Conservation (phyloP, 2,888 invertebrate species). For the Rhogogaster chlorosoma region DNA sequence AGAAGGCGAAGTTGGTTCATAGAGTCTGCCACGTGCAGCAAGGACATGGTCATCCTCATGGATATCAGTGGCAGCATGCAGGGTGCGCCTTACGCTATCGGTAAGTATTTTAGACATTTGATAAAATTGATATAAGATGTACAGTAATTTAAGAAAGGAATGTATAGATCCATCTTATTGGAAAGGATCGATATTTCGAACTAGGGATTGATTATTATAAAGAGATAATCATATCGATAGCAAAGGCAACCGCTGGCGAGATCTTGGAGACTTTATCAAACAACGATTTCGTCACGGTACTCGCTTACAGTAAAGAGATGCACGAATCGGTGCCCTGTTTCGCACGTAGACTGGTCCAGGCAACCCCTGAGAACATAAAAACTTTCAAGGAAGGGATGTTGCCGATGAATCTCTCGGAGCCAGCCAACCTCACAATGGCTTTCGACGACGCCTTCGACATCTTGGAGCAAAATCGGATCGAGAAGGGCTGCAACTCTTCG, state of each 20-base stretch:
- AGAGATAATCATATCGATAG: constrained; percentile 70
- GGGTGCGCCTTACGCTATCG: constrained; percentile 85
- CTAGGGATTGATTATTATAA: not conserved
- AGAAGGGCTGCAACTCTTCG: constrained; percentile 80
- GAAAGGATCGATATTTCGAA: not conserved
- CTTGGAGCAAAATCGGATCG: constrained; percentile 82
- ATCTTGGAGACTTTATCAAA: constrained; percentile 97
- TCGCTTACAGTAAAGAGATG: constrained; percentile 88
- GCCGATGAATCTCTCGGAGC: constrained; percentile 85
- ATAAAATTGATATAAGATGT: not conserved
- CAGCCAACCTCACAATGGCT: constrained; percentile 92
- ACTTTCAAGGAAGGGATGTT: constrained; percentile 87
- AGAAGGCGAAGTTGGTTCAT: constrained; percentile 97
- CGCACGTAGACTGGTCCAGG: constrained; percentile 90
- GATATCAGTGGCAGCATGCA: constrained; percentile 99
- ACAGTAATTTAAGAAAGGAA: too few species aligned
- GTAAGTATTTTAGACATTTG: constrained; percentile 61
- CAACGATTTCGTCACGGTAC: constrained; percentile 98
- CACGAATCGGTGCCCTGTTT: constrained; percentile 92
- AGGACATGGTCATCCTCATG: constrained; percentile 96
- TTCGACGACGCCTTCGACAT: constrained; percentile 91
- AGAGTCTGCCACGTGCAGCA: constrained; percentile 98
- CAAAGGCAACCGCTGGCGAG: constrained; percentile 91
- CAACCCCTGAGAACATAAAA: constrained; percentile 90
- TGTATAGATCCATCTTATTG: not conserved